Conservation (phyloP, 2,888 invertebrate genomes). For the Chesias legatella region DNA sequence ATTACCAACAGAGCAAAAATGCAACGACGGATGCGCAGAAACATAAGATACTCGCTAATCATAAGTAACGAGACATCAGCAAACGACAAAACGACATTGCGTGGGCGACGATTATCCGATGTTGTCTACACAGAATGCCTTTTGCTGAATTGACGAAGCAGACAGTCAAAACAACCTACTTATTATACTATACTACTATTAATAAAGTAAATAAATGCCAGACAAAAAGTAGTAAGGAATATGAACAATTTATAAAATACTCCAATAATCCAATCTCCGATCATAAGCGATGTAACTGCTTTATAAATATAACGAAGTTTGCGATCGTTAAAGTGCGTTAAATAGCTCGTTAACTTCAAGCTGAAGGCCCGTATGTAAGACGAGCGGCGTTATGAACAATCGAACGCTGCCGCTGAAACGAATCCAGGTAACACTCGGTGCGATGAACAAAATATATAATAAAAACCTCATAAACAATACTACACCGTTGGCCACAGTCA, state of each 20-base stretch:
- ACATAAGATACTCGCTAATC: conserved; percentile 44
- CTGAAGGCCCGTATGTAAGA: conserved; percentile 38
- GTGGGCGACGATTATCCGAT: conserved; percentile 63
- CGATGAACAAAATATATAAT: conserved; percentile 29
- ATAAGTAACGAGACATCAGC: conserved; percentile 59
- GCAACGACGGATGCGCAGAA: conserved; percentile 21
- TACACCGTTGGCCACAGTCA: conserved; percentile 42
- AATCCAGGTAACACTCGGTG: conserved; percentile 18
- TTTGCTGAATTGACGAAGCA: conserved; percentile 36
- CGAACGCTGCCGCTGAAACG: conserved; percentile 28
- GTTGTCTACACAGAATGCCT: conserved; percentile 49
- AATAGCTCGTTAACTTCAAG: conserved; percentile 50
- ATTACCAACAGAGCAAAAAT: conserved; percentile 12
- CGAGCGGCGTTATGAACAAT: conserved; percentile 35
- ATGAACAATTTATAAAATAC: conserved; percentile 39
- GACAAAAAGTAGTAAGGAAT: conserved; percentile 18
- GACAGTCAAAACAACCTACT: conserved; percentile 1
- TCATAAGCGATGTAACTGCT: conserved; percentile 42
- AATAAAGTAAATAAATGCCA: neutral
- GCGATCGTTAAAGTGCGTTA: conserved; percentile 39
- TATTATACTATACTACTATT: neutral
- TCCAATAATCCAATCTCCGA: conserved; percentile 14
- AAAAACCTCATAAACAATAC: conserved; percentile 36
- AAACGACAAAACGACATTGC: conserved; percentile 49
- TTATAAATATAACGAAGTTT: conserved; percentile 45